Conservation (phyloP, 2,888 invertebrate species). For the Eledone cirrhosa region DNA sequence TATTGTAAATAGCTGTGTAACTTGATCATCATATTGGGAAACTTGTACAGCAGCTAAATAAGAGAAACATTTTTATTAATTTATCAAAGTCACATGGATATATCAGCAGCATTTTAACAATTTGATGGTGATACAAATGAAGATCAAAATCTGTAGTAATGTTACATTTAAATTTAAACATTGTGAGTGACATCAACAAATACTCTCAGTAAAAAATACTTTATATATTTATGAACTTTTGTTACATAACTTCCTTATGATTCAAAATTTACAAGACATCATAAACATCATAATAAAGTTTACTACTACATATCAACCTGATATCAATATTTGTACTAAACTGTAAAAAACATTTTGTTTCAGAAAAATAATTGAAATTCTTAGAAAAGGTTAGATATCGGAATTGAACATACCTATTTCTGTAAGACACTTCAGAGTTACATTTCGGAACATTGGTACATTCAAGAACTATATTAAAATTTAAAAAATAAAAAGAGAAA, state of each 20-base stretch:
- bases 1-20: conserved; percentile 87
- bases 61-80: conserved; percentile 23
- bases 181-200: not conserved
- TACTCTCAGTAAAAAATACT: conserved; percentile 3
- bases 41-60: conserved; percentile 80
- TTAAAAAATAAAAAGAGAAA: not conserved
- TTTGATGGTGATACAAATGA: no score
- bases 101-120: no score
- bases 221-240: not conserved
- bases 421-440: conserved; percentile 96
- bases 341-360: no score
- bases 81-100: not conserved
- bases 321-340: no score
- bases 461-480: conserved; percentile 80
- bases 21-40: conserved; percentile 84
- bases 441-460: conserved; percentile 97
- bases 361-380: no score
- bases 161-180: not conserved
- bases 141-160: no score
- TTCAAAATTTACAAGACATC: not conserved
- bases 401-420: conserved; percentile 78
- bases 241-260: no score
- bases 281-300: no score
- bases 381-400: no score
- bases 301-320: no score